Conservation (phyloP, 2,888 invertebrate genomes). For the Caenorhabditis uteleia region DNA sequence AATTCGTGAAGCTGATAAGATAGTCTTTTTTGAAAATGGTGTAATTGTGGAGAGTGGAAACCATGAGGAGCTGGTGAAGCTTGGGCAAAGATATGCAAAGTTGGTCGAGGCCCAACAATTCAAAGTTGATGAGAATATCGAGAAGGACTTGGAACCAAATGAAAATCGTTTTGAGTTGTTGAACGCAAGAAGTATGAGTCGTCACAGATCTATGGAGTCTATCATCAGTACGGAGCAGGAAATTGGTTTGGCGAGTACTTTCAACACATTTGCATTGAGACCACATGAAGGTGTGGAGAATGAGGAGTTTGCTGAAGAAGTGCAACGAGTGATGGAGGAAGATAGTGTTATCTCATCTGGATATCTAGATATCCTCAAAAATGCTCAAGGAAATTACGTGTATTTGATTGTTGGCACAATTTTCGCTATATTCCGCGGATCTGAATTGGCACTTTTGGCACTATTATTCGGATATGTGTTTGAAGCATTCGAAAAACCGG, state of each 20-base stretch:
- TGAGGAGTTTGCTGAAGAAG: conserved; percentile 42
- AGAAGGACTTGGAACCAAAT: no score
- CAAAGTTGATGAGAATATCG: conserved; percentile 9
- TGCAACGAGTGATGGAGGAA: conserved; percentile 34
- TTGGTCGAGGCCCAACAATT: conserved; percentile 55
- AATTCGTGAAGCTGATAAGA: conserved; percentile 44
- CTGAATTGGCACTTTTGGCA: conserved; percentile 71
- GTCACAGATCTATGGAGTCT: conserved; percentile 23
- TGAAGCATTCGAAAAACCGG: conserved; percentile 20
- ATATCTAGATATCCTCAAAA: conserved; percentile 34
- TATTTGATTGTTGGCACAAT: conserved; percentile 41
- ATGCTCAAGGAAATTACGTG: conserved; percentile 38
- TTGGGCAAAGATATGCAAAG: conserved; percentile 40
- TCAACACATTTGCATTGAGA: conserved; percentile 13
- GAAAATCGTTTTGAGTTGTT: no score
- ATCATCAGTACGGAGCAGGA: conserved; percentile 13
- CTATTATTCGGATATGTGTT: conserved; percentile 63
- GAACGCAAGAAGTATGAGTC: not conserved
- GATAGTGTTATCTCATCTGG: conserved; percentile 30
- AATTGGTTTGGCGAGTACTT: conserved; percentile 42
- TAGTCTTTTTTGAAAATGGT: conserved; percentile 47
- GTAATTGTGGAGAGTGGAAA: conserved; percentile 51
- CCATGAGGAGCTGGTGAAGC: conserved; percentile 45
- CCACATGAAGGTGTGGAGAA: conserved; percentile 42
- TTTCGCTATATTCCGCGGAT: conserved; percentile 69